These are phyloP conservation scores for Philonicus albiceps DNA, from an alignment of 2,888 invertebrate species.

Conservation along the genomic window DNA sequence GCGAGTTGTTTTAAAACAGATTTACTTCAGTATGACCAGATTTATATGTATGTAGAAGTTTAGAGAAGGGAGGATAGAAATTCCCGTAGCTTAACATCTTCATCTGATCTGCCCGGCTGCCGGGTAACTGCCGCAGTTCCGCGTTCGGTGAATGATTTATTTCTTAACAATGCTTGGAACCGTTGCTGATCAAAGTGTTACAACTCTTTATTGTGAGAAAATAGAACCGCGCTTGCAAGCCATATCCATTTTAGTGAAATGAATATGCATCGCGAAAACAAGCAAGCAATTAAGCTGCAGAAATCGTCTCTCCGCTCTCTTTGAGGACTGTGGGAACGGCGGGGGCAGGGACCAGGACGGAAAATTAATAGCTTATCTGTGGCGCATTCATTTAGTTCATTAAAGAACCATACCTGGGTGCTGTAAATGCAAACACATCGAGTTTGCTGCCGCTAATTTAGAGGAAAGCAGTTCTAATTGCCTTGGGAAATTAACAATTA, in stretches of 20 bases:
- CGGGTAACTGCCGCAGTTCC: neutral
- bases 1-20: too few species aligned
- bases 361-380: neutral
- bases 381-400: neutral
- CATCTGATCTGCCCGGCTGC: neutral
- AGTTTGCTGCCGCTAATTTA: neutral
- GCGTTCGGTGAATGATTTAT: neutral
- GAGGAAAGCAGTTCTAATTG: constrained; percentile 18
- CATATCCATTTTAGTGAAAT: neutral
- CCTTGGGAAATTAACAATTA: constrained; percentile 29
- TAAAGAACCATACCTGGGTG: neutral
- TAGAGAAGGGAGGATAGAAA: too few species aligned
- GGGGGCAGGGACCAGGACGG: neutral
- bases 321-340: neutral
- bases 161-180: neutral
- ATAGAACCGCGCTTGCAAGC: neutral
- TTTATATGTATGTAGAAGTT: too few species aligned
- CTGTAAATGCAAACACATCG: neutral
- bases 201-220: neutral
- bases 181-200: neutral
- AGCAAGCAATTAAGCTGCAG: neutral
- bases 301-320: neutral
- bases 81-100: too few species aligned
- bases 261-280: neutral
- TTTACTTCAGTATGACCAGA: too few species aligned